A percentile compares a stretch with the other conserved stretches of the same genome.
These are phyloP conservation scores for Arctia plantaginis DNA, from an alignment of 2,888 invertebrate species.

Conservation along the genomic window DNA sequence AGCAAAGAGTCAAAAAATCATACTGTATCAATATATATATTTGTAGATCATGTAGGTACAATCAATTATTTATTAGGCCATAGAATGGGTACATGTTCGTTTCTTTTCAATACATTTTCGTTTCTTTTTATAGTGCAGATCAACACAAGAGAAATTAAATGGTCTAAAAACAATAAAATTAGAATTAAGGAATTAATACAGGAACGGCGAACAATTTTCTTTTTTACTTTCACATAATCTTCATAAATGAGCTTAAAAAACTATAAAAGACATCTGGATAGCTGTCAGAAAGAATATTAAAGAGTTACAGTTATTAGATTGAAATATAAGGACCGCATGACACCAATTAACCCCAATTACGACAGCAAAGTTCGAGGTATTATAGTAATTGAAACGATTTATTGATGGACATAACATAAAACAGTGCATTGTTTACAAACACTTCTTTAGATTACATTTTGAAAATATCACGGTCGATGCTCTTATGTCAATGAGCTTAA, in stretches of 20 bases:
- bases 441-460: neutral
- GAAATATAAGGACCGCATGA: conserved; percentile 23
- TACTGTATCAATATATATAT: neutral
- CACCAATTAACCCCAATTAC: conserved; percentile 44
- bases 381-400: conserved; percentile 34
- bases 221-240: neutral
- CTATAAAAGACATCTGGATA: neutral
- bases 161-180: neutral
- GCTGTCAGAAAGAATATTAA: neutral
- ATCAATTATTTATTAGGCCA: conserved; percentile 1
- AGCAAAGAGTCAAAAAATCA: neutral
- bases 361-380: conserved; percentile 27
- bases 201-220: neutral
- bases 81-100: neutral
- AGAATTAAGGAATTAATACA: neutral
- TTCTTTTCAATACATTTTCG: neutral
- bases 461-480: neutral
- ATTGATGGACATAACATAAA: conserved; percentile 5
- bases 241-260: neutral
- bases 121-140: neutral
- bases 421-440: conserved; percentile 1
- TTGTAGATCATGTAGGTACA: neutral
- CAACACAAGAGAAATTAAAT: neutral
- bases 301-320: conserved; percentile 11
- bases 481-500: neutral